Evolutionary conservation across 1,140 invertebrate species (phyloP).

Genomic region (Nilaparvata lugens): DNA sequence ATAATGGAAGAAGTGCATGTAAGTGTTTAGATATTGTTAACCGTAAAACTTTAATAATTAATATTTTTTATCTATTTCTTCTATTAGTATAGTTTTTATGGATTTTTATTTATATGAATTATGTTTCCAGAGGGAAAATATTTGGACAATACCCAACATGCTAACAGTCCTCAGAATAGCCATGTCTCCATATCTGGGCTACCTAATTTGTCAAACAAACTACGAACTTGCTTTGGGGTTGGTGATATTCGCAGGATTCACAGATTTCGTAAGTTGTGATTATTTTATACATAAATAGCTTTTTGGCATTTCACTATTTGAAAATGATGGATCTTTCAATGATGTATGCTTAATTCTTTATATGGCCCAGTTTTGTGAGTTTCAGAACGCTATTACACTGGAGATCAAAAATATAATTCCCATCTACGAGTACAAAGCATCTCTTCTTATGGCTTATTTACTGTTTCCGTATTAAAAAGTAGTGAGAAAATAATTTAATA

Average conservation of each 20-base stretch:
- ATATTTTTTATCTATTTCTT: too few relatives aligned
- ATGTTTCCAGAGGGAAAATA: constrained; percentile 64
- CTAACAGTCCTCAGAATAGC: constrained; percentile 75
- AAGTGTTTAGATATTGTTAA: too few relatives aligned
- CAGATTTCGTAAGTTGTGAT: constrained; percentile 68
- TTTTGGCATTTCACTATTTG: background rate
- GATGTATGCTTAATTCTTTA: background rate
- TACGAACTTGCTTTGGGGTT: constrained; percentile 63
- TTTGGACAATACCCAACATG: constrained; percentile 88
- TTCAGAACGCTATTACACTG: background rate
- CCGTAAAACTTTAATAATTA: too few relatives aligned
- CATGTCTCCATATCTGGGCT: constrained; percentile 76
- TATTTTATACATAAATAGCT: too few relatives aligned
- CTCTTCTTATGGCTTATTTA: too few relatives aligned
- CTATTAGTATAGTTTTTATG: too few relatives aligned
- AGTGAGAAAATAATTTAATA: too few relatives aligned
- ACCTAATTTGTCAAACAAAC: constrained; percentile 64
- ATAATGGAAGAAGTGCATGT: too few relatives aligned
- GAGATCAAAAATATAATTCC: background rate
- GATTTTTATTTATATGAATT: constrained; percentile 37
- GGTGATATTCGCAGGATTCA: constrained; percentile 66
- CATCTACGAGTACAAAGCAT: too few relatives aligned
- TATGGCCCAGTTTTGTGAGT: background rate
- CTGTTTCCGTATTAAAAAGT: too few relatives aligned
- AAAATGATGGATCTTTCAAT: background rate